Conservation (phyloP, 2,113 vertebrate species). For the Sisor rabdophorus region DNA sequence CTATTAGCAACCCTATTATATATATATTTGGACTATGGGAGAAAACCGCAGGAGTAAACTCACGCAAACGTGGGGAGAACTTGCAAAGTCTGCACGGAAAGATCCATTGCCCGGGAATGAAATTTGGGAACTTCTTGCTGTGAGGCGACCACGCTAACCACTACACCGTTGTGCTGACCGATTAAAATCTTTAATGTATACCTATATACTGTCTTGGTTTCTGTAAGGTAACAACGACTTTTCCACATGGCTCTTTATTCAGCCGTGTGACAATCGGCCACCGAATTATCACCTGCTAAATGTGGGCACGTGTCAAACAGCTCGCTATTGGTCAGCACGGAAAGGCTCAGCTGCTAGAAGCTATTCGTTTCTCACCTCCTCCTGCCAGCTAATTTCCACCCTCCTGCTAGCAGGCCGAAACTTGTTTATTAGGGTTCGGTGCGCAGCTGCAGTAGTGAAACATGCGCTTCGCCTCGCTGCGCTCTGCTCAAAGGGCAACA, state of each 20-base stretch:
- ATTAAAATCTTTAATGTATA: too few relatives aligned
- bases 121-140: too few relatives aligned
- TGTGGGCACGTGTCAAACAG: background rate
- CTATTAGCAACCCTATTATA: too few relatives aligned
- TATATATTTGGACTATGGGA: too few relatives aligned
- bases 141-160: too few relatives aligned
- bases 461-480: constrained; percentile 25
- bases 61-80: too few relatives aligned
- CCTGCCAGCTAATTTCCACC: constrained; percentile 12
- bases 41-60: too few relatives aligned
- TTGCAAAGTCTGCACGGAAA: too few relatives aligned
- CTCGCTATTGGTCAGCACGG: constrained; percentile 27
- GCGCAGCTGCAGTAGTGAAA: constrained; percentile 14
- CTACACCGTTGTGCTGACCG: too few relatives aligned
- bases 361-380: constrained; percentile 22
- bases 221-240: too few relatives aligned
- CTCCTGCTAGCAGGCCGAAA: constrained; percentile 9
- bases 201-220: too few relatives aligned
- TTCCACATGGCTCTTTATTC: background rate
- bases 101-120: too few relatives aligned
- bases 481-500: background rate
- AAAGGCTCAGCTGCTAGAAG: constrained; percentile 29
- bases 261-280: background rate
- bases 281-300: background rate
- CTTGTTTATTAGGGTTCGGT: constrained; percentile 16